phyloP scores from a whole-genome alignment of 2,113 vertebrate species.

The Euleptes europaea region DNA sequence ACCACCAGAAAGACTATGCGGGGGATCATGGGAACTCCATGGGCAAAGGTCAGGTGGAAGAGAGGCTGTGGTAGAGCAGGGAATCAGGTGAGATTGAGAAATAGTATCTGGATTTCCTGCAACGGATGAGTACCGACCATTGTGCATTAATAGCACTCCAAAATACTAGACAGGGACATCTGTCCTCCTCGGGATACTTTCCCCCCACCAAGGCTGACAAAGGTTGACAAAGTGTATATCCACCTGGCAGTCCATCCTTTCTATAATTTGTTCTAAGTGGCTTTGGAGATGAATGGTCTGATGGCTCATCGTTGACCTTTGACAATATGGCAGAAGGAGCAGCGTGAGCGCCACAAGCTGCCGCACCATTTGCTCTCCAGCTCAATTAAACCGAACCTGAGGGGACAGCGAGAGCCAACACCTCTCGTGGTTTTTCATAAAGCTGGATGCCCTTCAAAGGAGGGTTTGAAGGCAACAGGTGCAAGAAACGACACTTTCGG shows the following conservation, averaged over 20 bases:
- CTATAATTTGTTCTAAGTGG: constrained; percentile 16
- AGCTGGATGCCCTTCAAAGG: not conserved
- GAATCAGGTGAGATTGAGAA: too few relatives aligned
- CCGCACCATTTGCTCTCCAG: not conserved
- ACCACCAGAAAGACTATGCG: too few relatives aligned
- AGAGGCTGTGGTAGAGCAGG: too few relatives aligned
- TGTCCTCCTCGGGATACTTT: not conserved
- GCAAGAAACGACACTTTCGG: not conserved
- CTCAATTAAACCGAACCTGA: not conserved
- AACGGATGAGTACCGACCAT: not conserved
- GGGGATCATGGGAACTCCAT: too few relatives aligned
- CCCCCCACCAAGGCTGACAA: not conserved
- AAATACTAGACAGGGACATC: not conserved
- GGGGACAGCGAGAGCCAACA: not conserved
- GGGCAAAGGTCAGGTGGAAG: too few relatives aligned
- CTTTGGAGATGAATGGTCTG: constrained; percentile 7
- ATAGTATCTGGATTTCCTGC: not conserved
- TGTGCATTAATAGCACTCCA: not conserved
- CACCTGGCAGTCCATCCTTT: not conserved
- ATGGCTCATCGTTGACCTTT: not conserved
- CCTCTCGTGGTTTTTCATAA: not conserved
- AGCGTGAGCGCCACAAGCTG: not conserved
- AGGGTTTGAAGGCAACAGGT: not conserved
- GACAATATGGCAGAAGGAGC: not conserved
- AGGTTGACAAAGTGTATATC: not conserved